These are phyloP conservation scores for cattle (Bos taurus) DNA, from an alignment of 2,113 vertebrate species.

Conservation along the genomic window ARS-UCD2.0 NC_037339.1:30655001-30655500, in stretches of 20 bases:
- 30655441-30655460: not conserved
- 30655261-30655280: not conserved
- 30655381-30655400: fast-evolving
- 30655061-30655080: not conserved
- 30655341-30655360: not conserved
- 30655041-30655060: not conserved
- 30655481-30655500: not conserved
- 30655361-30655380: too few species aligned
- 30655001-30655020: not conserved
- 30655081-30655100: not conserved
- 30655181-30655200: not conserved
- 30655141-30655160: not conserved
- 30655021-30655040: not conserved
- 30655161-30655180: not conserved
- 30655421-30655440: not conserved
- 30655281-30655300: too few species aligned
- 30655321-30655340: not conserved
- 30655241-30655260: not conserved
- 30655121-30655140: not conserved
- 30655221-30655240: not conserved
- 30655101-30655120: not conserved
- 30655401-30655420: not conserved
- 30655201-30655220: not conserved
- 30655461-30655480: not conserved
- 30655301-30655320: not conserved